phyloP scores from a whole-genome alignment of 1,140 invertebrate species.

The Chironomus striatipennis region DNA sequence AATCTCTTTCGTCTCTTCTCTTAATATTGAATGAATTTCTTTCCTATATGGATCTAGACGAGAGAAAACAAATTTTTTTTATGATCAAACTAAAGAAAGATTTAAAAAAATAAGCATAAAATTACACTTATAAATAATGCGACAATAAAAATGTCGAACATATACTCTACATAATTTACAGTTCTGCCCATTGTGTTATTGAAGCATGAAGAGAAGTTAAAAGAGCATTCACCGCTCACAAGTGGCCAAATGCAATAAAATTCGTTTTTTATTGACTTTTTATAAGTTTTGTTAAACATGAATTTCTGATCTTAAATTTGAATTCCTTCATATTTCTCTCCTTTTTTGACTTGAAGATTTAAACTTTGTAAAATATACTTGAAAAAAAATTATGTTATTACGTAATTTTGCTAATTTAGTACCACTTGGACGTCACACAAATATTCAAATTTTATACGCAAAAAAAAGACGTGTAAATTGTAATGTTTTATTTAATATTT shows the following conservation, averaged over 20 bases:
- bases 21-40: neutral
- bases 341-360: too few relatives aligned
- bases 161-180: constrained; percentile 8
- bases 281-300: too few relatives aligned
- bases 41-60: neutral
- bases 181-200: neutral
- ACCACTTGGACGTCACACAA: too few relatives aligned
- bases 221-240: neutral
- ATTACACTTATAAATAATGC: constrained; percentile 20
- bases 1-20: too few relatives aligned
- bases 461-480: too few relatives aligned
- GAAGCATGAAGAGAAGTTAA: neutral
- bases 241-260: neutral
- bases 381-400: too few relatives aligned
- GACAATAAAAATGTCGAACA: constrained; percentile 23
- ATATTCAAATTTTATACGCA: too few relatives aligned
- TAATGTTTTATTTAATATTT: too few relatives aligned
- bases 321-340: too few relatives aligned
- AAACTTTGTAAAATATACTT: too few relatives aligned
- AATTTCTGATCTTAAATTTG: too few relatives aligned
- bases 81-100: constrained; percentile 4
- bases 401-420: too few relatives aligned
- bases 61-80: constrained; percentile 3
- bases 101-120: constrained; percentile 1
- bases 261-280: neutral